Conservation (phyloP, 2,797 vertebrate species). For the Nothura maculosa region DNA sequence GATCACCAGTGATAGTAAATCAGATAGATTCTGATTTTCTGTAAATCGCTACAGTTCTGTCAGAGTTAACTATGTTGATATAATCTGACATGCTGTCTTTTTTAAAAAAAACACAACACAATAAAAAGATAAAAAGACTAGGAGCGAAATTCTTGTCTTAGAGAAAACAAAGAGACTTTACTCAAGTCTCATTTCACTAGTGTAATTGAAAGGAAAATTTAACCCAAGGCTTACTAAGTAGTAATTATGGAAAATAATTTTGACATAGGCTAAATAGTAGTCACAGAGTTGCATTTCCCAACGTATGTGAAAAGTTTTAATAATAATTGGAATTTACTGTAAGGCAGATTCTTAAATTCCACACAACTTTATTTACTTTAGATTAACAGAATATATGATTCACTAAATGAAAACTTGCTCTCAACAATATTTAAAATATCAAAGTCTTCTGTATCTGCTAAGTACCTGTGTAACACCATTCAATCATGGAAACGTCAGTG, state of each 20-base stretch:
- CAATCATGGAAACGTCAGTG: background rate
- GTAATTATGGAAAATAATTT: slow-evolving; percentile 51
- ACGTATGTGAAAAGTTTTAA: background rate
- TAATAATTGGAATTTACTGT: slow-evolving; percentile 31
- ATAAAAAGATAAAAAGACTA: slow-evolving; percentile 36
- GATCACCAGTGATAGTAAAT: no score
- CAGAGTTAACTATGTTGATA: background rate
- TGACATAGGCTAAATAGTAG: slow-evolving; percentile 24
- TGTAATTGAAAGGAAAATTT: slow-evolving; percentile 48
- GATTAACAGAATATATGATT: background rate
- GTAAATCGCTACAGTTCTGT: background rate
- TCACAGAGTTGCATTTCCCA: background rate
- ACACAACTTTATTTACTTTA: background rate
- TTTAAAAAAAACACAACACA: slow-evolving; percentile 38
- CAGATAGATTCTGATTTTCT: slow-evolving; percentile 8
- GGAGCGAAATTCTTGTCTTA: slow-evolving; percentile 34
- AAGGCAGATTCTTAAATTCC: slow-evolving; percentile 5
- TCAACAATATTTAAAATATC: background rate
- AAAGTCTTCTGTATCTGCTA: background rate
- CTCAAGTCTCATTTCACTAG: slow-evolving; percentile 11
- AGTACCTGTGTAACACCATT: background rate
- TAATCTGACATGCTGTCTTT: slow-evolving; percentile 19
- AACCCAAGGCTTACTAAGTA: slow-evolving; percentile 26
- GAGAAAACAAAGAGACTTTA: slow-evolving; percentile 15
- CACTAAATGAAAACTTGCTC: background rate